phyloP scores from a whole-genome alignment of 2,888 invertebrate genomes.

The Lepeophtheirus nordmannii region DNA sequence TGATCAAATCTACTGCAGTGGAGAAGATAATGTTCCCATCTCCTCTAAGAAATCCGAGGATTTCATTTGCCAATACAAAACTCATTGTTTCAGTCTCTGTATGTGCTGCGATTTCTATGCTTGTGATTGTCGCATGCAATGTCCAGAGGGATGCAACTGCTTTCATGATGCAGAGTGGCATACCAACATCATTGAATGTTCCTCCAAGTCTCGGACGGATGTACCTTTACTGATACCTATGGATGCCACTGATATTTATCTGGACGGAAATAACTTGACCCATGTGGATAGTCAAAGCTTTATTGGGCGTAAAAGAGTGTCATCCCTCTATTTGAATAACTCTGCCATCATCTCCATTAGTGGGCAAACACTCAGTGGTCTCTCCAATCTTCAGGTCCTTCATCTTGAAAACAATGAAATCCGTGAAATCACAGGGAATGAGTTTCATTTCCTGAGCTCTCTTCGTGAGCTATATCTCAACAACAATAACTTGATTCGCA shows the following conservation, averaged over 20 bases:
- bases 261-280: slow-evolving; percentile 65
- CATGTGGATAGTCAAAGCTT: slow-evolving; percentile 64
- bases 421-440: slow-evolving; percentile 53
- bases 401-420: slow-evolving; percentile 61
- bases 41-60: slow-evolving; percentile 26
- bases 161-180: slow-evolving; percentile 64
- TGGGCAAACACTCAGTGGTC: slow-evolving; percentile 67
- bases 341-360: slow-evolving; percentile 56
- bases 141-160: slow-evolving; percentile 68
- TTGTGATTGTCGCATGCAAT: slow-evolving; percentile 80
- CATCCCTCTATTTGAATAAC: slow-evolving; percentile 56
- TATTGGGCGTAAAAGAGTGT: slow-evolving; percentile 62
- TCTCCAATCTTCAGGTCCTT: slow-evolving; percentile 52
- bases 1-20: slow-evolving; percentile 57
- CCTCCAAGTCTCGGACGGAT: slow-evolving; percentile 39
- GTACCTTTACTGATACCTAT: slow-evolving; percentile 67
- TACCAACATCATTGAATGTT: slow-evolving; percentile 68
- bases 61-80: slow-evolving; percentile 62
- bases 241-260: slow-evolving; percentile 72
- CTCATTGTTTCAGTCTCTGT: slow-evolving; percentile 67
- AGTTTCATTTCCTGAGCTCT: slow-evolving; percentile 49
- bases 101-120: slow-evolving; percentile 80
- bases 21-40: slow-evolving; percentile 55
- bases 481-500: slow-evolving; percentile 52
- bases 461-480: slow-evolving; percentile 57